Evolutionary conservation across 2,113 vertebrate species (phyloP).

Genomic region (Proteles cristata): DNA sequence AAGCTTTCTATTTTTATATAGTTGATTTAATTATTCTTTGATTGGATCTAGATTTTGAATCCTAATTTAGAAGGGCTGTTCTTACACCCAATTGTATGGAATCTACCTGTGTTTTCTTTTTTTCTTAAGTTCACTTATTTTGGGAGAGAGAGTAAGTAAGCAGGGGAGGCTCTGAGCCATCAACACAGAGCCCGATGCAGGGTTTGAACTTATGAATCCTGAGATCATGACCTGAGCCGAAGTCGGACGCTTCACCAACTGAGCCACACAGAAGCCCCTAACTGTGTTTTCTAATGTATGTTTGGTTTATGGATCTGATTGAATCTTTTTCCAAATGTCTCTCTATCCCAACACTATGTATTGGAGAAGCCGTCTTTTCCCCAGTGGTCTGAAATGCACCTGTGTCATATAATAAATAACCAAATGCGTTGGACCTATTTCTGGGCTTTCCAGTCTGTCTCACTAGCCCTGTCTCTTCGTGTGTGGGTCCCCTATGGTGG

Average conservation of each 20-base stretch:
- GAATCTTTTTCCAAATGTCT: neutral
- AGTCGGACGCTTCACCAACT: no score
- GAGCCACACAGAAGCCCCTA: neutral
- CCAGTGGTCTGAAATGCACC: neutral
- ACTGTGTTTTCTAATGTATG: neutral
- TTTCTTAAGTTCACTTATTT: no score
- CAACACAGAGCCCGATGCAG: no score
- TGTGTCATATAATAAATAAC: neutral
- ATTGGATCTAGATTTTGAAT: constrained; percentile 3
- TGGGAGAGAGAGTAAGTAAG: no score
- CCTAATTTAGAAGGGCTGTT: neutral
- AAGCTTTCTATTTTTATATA: neutral
- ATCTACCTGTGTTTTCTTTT: neutral
- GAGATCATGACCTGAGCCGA: no score
- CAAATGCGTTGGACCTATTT: neutral
- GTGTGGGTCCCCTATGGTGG: no score
- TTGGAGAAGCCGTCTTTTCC: constrained; percentile 4
- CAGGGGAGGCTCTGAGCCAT: no score
- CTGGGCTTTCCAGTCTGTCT: neutral
- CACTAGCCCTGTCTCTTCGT: neutral
- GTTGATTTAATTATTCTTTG: neutral
- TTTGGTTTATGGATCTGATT: neutral
- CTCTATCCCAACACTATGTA: neutral
- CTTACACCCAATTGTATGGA: neutral
- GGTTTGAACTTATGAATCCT: no score